These are phyloP conservation scores for Trilocha varians DNA, from an alignment of 2,888 invertebrate species.

Conservation along the genomic window DNA sequence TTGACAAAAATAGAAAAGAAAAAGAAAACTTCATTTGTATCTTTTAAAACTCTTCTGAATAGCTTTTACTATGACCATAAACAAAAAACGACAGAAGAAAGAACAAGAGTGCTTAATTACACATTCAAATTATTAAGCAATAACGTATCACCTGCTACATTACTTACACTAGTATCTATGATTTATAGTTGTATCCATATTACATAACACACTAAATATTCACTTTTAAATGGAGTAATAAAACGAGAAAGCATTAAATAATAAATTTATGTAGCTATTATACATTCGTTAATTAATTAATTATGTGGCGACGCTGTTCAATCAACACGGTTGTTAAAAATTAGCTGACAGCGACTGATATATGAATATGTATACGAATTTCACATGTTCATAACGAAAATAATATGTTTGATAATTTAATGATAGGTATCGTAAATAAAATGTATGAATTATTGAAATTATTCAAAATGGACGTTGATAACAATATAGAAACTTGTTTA, in stretches of 20 bases:
- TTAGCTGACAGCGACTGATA: slow-evolving; percentile 44
- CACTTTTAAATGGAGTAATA: slow-evolving; percentile 42
- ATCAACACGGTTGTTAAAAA: slow-evolving; percentile 55
- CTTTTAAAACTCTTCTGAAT: no score
- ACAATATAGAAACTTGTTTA: slow-evolving; percentile 29
- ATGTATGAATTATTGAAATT: slow-evolving; percentile 46
- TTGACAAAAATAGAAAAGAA: no score
- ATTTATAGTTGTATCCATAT: slow-evolving; percentile 42
- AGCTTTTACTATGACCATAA: no score
- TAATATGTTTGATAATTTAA: slow-evolving; percentile 35
- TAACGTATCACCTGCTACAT: slow-evolving; percentile 40
- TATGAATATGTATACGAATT: slow-evolving; percentile 48
- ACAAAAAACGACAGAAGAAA: slow-evolving; percentile 18
- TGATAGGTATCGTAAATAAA: slow-evolving; percentile 35
- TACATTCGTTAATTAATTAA: slow-evolving; percentile 61
- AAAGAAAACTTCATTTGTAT: no score
- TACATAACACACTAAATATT: slow-evolving; percentile 44
- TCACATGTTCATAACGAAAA: slow-evolving; percentile 24
- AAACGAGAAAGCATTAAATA: slow-evolving; percentile 46
- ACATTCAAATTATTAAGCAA: slow-evolving; percentile 57
- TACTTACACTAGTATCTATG: slow-evolving; percentile 43
- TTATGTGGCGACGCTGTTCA: slow-evolving; percentile 54
- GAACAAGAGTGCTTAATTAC: slow-evolving; percentile 45
- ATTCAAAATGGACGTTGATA: slow-evolving; percentile 24
- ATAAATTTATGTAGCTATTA: slow-evolving; percentile 50